A percentile compares a stretch with the other conserved stretches of the same genome.
Conservation (phyloP, 2,113 vertebrate genomes). For the Patagioenas fasciata region DNA sequence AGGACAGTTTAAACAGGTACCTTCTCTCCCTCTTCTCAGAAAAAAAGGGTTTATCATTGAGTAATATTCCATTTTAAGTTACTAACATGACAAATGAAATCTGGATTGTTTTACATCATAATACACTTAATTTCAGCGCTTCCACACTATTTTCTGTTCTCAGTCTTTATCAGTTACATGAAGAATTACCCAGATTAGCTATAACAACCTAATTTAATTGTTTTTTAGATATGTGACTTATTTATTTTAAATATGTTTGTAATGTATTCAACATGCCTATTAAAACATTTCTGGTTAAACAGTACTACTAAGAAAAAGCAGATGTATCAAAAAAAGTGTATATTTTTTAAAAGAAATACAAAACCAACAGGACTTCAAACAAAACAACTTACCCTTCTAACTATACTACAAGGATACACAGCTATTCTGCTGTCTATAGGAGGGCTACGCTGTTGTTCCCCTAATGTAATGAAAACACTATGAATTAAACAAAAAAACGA, state of each 20-base stretch:
- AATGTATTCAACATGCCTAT: not conserved
- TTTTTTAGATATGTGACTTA: not conserved
- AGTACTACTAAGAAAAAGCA: not conserved
- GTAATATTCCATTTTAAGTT: not conserved
- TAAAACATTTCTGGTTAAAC: not conserved
- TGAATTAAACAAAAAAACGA: slow-evolving; percentile 56
- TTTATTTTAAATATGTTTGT: not conserved
- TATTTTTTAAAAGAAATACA: not conserved
- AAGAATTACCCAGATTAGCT: not conserved
- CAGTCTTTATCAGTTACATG: not conserved
- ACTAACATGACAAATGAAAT: not conserved
- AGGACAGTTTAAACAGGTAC: not conserved
- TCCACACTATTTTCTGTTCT: not conserved
- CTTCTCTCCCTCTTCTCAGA: not conserved
- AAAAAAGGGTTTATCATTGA: not conserved
- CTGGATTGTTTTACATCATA: not conserved
- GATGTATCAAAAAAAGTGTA: not conserved
- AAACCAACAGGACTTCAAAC: not conserved
- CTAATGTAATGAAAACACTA: slow-evolving; percentile 51
- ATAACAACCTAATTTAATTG: not conserved
- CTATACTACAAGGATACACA: not conserved
- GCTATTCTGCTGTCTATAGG: slow-evolving; percentile 25
- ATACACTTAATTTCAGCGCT: not conserved
- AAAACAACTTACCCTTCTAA: not conserved
- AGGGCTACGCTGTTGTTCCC: slow-evolving; percentile 54